Evolutionary conservation across 2,888 invertebrate genomes (phyloP), one percentile per base, ranked within the genome.

Genomic region (Hemithea aestivaria): DNA sequence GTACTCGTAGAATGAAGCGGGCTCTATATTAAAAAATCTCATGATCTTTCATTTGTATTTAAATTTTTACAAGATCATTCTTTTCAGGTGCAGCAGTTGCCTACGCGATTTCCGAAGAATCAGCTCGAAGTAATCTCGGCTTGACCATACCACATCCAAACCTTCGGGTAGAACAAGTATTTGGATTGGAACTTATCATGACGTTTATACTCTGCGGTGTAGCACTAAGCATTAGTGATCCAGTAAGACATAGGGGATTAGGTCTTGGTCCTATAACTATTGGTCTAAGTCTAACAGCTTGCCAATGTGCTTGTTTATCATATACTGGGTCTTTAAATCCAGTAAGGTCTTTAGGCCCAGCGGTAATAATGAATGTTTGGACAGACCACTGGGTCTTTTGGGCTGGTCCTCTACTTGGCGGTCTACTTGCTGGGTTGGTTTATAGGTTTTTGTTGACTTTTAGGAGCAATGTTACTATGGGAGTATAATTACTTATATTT

Each of bases 251-350:
- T 0, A 51, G 45, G 16, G 65, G 64, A 0, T 41, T 66, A 7
- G 67, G 57, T 0, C 68, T 69, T 1, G 39, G 55, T 0, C 27
- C 67, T 7, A 27, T 68, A n/a, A 59, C 63, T 3, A 43, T 66
- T 11, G 68, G 68, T 0, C 9, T 66, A 0, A 54, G 58, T 29
- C 1, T 66, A 0, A 40, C 63, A 2, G 66, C 55, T 2, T 58
- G 65, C 2, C 45, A 59, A 22, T 59, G 58, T 22, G 45, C 57
- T 1, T 51, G 58, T 16, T 25, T 53, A 0, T 53, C 54, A 0
- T 68, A 63, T n/a, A 53, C 56, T 1, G 54, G 46, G 0, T 53
- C 53, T 0, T 20, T 68, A 16, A 68, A 63, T 16, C 69, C 67
- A 0, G 51, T 53, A 0, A 40, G 56, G 10, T 48, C 52, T 7